phyloP scores from a whole-genome alignment of 1,140 invertebrate genomes.

The Zeugodacus cucurbitae region DNA sequence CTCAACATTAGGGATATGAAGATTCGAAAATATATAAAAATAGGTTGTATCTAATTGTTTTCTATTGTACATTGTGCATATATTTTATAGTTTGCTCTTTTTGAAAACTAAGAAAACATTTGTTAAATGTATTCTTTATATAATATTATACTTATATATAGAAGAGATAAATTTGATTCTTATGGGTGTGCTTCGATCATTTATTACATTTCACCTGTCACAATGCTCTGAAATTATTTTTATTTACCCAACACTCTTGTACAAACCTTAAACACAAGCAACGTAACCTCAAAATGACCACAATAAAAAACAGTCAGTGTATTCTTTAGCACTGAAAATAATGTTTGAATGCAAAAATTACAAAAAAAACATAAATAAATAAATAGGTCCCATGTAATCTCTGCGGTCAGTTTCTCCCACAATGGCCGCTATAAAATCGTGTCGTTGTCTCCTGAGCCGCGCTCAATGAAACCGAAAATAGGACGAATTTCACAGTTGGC shows the following conservation, averaged over 20 bases:
- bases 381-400: neutral
- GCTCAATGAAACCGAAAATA: neutral
- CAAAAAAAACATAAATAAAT: neutral
- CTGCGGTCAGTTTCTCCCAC: neutral
- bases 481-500: neutral
- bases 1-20: too few relatives aligned
- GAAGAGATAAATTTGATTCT: too few relatives aligned
- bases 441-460: neutral
- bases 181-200: too few relatives aligned
- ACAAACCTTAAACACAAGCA: neutral
- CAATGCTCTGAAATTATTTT: neutral
- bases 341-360: neutral
- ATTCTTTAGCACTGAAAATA: neutral
- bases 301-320: neutral
- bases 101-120: too few relatives aligned
- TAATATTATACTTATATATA: too few relatives aligned
- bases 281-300: neutral
- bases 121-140: too few relatives aligned
- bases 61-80: too few relatives aligned
- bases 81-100: too few relatives aligned
- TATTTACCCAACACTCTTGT: neutral
- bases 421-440: neutral
- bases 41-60: too few relatives aligned
- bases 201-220: neutral
- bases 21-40: too few relatives aligned